Evolutionary conservation across 1,140 invertebrate species (phyloP).

Genomic region (Acromyrmex heyeri): DNA sequence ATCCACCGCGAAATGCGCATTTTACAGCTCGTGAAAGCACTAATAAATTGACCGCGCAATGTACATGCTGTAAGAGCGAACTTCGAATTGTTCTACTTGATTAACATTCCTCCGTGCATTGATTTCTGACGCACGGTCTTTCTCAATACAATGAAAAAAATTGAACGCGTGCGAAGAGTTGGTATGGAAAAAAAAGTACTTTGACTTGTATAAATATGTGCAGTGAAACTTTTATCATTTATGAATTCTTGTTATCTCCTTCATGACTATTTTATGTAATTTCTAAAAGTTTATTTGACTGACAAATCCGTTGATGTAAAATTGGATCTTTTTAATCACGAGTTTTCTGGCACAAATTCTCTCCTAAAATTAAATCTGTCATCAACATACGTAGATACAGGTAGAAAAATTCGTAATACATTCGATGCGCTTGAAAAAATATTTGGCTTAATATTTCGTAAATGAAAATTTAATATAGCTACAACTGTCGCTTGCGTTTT

Average conservation of each 20-base stretch:
- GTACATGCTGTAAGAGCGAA: neutral
- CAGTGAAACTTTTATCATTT: too few species aligned
- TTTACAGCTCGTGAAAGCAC: constrained; percentile 39
- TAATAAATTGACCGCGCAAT: constrained; percentile 49
- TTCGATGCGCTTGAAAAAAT: neutral
- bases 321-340: neutral
- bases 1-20: constrained; percentile 1
- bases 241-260: too few species aligned
- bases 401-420: neutral
- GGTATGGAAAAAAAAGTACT: neutral
- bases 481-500: neutral
- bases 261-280: neutral
- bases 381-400: neutral
- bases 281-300: neutral
- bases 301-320: neutral
- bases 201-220: neutral
- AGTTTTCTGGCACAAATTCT: neutral
- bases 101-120: neutral
- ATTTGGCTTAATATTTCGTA: neutral
- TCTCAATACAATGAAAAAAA: neutral
- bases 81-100: constrained; percentile 21
- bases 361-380: neutral
- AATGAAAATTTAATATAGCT: constrained; percentile 3
- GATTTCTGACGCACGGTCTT: neutral
- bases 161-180: neutral